Evolutionary conservation across 1,140 invertebrate species (phyloP), one percentile per base, ranked within the genome.

Genomic region (Aricia agestis): DNA sequence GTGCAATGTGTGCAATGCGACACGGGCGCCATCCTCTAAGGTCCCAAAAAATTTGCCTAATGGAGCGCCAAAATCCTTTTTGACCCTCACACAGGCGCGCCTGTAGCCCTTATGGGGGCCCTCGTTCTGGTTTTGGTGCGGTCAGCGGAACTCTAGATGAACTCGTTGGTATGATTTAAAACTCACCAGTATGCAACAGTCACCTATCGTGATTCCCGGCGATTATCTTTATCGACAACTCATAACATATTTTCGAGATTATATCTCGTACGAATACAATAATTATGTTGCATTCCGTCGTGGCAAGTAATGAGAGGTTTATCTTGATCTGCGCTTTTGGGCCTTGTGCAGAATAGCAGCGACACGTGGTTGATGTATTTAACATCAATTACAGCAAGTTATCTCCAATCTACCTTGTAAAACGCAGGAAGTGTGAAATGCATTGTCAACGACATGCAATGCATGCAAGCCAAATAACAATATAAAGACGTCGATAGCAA

Each of bases 351-450:
- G 18, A 17, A 11, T 63, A 25, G 7, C 19, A 18, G 19, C 18
- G 18, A 18, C 58, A 63, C 17, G 59, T 63, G 19, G 59, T 63
- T 2, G 19, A 63, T 25, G 59, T 63, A 63, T 63, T 63, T 52
- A 63, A 19, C 10, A 25, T 7, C 59, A 63, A 63, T 63, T 63
- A 63, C 9, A 19, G 11, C 18, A 19, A 19, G n/a, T 59, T 63
- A 63, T 63, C 59, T 63, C 19, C 1, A 19, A 63, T 63, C 59
- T 63, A 19, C 7, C 59, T 63, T 63, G 59, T 63, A 18, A 10
- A 17, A 25, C 19, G 18, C 59, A 63, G 59, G 59, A 63, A 63
- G 18, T 63, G 59, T 63, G 45, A 52, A 52, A 19, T 25, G 59
- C 59, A 63, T 63, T 63, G 59, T 63, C 59, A 63, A 10, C 1